These are phyloP conservation scores for Epirrita christyi DNA, from an alignment of 2,888 invertebrate genomes.

Conservation along the genomic window DNA sequence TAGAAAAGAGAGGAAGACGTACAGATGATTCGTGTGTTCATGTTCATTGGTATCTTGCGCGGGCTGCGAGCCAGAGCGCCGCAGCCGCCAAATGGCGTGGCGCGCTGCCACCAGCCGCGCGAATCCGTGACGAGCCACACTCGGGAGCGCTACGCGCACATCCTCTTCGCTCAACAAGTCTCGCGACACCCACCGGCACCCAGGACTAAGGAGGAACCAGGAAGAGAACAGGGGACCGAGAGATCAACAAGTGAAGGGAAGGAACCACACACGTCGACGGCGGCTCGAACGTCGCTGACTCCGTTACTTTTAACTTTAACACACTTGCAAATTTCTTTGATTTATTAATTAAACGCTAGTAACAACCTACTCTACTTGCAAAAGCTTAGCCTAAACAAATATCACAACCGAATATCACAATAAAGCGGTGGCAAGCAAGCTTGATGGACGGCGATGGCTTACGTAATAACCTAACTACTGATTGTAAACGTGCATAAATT, in stretches of 20 bases:
- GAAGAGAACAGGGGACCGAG: slow-evolving; percentile 46
- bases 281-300: slow-evolving; percentile 54
- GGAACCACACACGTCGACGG: slow-evolving; percentile 50
- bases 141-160: slow-evolving; percentile 76
- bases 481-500: slow-evolving; percentile 79
- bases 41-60: slow-evolving; percentile 80
- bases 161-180: slow-evolving; percentile 64
- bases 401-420: slow-evolving; percentile 85
- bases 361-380: slow-evolving; percentile 63
- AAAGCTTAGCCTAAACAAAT: slow-evolving; percentile 76
- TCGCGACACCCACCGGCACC: slow-evolving; percentile 46
- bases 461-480: slow-evolving; percentile 78
- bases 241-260: slow-evolving; percentile 57
- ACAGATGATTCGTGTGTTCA: slow-evolving; percentile 83
- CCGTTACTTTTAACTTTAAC: slow-evolving; percentile 56
- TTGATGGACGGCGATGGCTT: slow-evolving; percentile 83
- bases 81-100: slow-evolving; percentile 89
- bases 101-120: slow-evolving; percentile 89
- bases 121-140: slow-evolving; percentile 88
- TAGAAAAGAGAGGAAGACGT: slow-evolving; percentile 76
- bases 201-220: slow-evolving; percentile 57
- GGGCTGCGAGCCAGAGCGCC: slow-evolving; percentile 83
- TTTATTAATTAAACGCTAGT: slow-evolving; percentile 22
- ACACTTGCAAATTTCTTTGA: slow-evolving; percentile 66
- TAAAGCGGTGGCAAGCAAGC: slow-evolving; percentile 82